Evolutionary conservation across 1,140 invertebrate species (phyloP).

Genomic region (Drosophila tsacasi): DNA sequence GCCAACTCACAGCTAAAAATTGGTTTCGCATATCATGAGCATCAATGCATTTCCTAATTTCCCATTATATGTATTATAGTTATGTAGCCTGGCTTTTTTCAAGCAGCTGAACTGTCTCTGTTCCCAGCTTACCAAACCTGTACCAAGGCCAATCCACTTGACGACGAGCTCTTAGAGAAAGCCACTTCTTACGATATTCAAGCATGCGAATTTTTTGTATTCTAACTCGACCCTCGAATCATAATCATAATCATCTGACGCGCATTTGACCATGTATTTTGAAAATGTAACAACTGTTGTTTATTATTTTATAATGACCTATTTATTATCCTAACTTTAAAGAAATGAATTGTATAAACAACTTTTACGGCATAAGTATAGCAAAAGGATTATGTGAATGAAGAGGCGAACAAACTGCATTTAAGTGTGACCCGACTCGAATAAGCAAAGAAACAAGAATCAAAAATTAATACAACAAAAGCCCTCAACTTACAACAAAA

Average conservation of each 20-base stretch:
- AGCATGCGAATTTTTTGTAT: slow-evolving; percentile 60
- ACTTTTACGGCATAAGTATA: slow-evolving; percentile 71
- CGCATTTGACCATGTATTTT: slow-evolving; percentile 62
- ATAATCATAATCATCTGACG: slow-evolving; percentile 53
- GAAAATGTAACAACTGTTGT: slow-evolving; percentile 76
- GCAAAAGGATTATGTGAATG: slow-evolving; percentile 65
- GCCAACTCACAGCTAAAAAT: slow-evolving; percentile 43
- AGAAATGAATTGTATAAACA: slow-evolving; percentile 71
- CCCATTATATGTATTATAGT: slow-evolving; percentile 77
- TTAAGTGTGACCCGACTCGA: slow-evolving; percentile 78
- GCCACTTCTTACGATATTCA: slow-evolving; percentile 59
- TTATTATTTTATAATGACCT: slow-evolving; percentile 79
- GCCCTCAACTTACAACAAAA: slow-evolving; percentile 45
- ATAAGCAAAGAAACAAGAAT: slow-evolving; percentile 63
- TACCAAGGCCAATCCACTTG: slow-evolving; percentile 47
- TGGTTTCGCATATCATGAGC: slow-evolving; percentile 77
- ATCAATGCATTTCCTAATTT: slow-evolving; percentile 67
- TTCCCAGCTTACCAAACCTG: slow-evolving; percentile 33
- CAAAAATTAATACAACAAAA: slow-evolving; percentile 34
- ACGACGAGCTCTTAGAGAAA: slow-evolving; percentile 59
- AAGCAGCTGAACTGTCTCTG: slow-evolving; percentile 27
- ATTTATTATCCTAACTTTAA: slow-evolving; percentile 82
- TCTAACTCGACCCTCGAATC: slow-evolving; percentile 56
- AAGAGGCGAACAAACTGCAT: slow-evolving; percentile 67
- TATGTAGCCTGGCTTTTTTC: slow-evolving; percentile 54